A percentile compares a stretch with the other conserved stretches of the same genome.
phyloP scores from a whole-genome alignment of 2,113 vertebrate species.

The Phycodurus eques region DNA sequence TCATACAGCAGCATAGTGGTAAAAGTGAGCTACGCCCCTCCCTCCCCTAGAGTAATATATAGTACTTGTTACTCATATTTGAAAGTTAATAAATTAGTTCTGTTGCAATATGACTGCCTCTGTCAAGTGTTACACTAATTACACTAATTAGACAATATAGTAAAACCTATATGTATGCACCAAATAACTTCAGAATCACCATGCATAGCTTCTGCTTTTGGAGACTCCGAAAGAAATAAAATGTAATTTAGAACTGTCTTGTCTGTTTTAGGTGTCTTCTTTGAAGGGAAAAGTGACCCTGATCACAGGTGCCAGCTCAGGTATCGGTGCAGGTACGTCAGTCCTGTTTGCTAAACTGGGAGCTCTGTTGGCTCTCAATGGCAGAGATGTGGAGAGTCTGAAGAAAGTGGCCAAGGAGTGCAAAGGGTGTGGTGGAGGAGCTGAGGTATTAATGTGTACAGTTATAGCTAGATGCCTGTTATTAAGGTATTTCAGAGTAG shows the following conservation, averaged over 20 bases:
- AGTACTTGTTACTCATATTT: too few relatives aligned
- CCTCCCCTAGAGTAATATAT: too few relatives aligned
- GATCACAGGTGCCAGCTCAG: constrained; percentile 79
- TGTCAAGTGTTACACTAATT: too few relatives aligned
- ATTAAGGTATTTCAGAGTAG: neutral
- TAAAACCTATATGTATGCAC: neutral
- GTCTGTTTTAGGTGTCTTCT: constrained; percentile 60
- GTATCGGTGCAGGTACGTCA: constrained; percentile 75
- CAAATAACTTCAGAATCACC: neutral
- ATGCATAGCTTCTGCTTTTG: neutral
- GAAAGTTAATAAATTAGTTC: too few relatives aligned
- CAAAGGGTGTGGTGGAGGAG: constrained; percentile 47
- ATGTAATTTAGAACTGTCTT: neutral
- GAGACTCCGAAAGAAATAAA: neutral
- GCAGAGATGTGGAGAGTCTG: constrained; percentile 74
- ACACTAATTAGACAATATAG: neutral
- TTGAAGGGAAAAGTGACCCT: constrained; percentile 74
- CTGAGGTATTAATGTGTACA: constrained; percentile 50
- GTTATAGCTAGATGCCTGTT: neutral
- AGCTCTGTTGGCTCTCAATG: constrained; percentile 73
- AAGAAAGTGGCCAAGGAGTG: constrained; percentile 64
- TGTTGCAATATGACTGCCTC: too few relatives aligned
- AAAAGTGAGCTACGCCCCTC: too few relatives aligned
- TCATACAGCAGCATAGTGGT: too few relatives aligned
- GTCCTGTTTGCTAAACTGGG: constrained; percentile 76